Base-by-base conservation (phyloP, 2,797 vertebrate species). In the Scolopax rusticola region DNA sequence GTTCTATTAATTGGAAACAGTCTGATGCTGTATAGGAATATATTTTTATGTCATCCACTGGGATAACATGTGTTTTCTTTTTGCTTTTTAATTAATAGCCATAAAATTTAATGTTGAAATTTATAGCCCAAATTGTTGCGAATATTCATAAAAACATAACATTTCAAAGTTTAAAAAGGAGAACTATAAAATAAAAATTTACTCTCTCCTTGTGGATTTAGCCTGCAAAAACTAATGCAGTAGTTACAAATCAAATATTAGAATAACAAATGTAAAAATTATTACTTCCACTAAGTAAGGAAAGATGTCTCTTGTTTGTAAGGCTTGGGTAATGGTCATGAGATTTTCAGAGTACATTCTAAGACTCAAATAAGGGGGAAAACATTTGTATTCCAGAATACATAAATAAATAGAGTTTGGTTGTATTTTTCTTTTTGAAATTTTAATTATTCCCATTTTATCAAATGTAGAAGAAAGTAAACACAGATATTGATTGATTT, bases 41-140 rank as follows among this genome's bases (percentile, higher is more conserved):
- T 43, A 56, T 86, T 83, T 78, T 95, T 73, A 76, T 69, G 11
- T 48, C 30, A 78, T 65, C 73, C 23, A 74, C 28, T 50, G 14
- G 14, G 27, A 78, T 53, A 70, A 75, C 5, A 54, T 45, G 8
- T 60, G 33, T 15, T 92, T 89, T 70, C 20, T 76, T 80, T 86
- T 92, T 61, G 3, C 1, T 41, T 83, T 48, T 68, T 63, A 84
- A 86, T 48, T 71, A 74, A 94, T 25, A 56, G 6, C 4, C 25
- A n/a, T 90, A 90, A 93, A 77, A 92, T 73, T 16, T 65, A 79
- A 70, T 86, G 75, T 36, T 95, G 43, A 79, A 10, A 67, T 92
- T 80, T 92, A 63, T 57, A 57, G 2, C 2, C 10, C 47, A 92
- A 74, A 95, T 89, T 5, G 3, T 81, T 69, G 12, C 7, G 74